phyloP scores from a whole-genome alignment of 1,140 invertebrate species.

The Muscidifurax raptorellus region DNA sequence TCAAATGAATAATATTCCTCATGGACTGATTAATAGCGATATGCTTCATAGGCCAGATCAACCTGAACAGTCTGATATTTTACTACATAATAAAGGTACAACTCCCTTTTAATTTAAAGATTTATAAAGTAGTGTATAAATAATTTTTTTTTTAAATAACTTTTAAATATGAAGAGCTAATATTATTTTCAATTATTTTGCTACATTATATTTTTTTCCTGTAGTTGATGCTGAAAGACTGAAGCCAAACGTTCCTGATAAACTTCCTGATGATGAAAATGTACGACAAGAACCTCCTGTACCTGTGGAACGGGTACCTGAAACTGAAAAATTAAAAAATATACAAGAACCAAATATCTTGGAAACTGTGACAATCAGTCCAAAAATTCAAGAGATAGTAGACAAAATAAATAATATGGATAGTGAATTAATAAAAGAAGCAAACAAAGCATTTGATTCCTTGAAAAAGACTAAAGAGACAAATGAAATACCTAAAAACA shows the following conservation, averaged over 20 bases:
- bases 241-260: constrained; percentile 34
- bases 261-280: constrained; percentile 54
- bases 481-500: constrained; percentile 65
- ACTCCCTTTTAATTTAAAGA: constrained; percentile 22
- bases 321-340: constrained; percentile 49
- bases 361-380: constrained; percentile 46
- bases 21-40: constrained; percentile 63
- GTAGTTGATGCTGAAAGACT: constrained; percentile 36
- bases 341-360: constrained; percentile 10
- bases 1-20: constrained; percentile 69
- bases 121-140: constrained; percentile 11
- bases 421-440: constrained; percentile 46
- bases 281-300: constrained; percentile 75
- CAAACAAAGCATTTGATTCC: constrained; percentile 62
- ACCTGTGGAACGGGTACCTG: constrained; percentile 70
- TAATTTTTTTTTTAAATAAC: neutral
- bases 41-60: constrained; percentile 57
- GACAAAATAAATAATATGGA: constrained; percentile 56
- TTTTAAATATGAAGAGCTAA: neutral
- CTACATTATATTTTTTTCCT: constrained; percentile 19
- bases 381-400: constrained; percentile 56
- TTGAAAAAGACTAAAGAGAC: constrained; percentile 55
- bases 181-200: constrained; percentile 24
- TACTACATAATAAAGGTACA: constrained; percentile 61
- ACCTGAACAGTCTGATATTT: constrained; percentile 55